Percentiles rank a stretch among this genome's conserved stretches.
phyloP scores from a whole-genome alignment of 1,140 invertebrate genomes.

The Trachymyrmex septentrionalis region DNA sequence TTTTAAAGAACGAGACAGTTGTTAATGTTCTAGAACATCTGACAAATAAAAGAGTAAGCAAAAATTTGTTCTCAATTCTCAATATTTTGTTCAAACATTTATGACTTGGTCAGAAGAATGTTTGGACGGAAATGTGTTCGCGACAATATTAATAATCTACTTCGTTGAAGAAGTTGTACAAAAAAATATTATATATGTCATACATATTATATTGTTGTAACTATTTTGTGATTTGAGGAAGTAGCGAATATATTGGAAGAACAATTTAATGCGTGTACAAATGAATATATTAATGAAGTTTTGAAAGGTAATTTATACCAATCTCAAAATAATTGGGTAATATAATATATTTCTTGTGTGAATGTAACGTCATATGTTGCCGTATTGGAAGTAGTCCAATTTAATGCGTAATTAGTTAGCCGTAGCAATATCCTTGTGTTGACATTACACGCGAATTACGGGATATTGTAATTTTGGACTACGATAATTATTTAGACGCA shows the following conservation, averaged over 20 bases:
- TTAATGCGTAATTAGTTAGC: conserved; percentile 49
- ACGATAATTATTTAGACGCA: conserved; percentile 24
- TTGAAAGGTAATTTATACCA: conserved; percentile 35
- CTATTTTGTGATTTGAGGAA: neutral
- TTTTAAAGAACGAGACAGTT: neutral
- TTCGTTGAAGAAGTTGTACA: neutral
- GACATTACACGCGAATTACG: neutral
- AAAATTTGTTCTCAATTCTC: neutral
- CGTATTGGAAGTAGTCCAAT: conserved; percentile 36
- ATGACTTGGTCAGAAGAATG: neutral
- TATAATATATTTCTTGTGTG: conserved; percentile 46
- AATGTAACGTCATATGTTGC: neutral
- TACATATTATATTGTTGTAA: neutral
- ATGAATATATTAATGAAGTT: conserved; percentile 49
- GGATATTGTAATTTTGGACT: conserved; percentile 13
- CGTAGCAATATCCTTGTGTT: conserved; percentile 19
- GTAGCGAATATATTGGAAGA: neutral
- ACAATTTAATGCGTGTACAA: neutral
- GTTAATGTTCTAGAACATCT: neutral
- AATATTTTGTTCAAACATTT: neutral
- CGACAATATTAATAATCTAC: neutral
- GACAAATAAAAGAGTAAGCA: neutral
- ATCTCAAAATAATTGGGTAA: conserved; percentile 48
- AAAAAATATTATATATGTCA: neutral
- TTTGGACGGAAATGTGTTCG: neutral